Percentiles rank a stretch among this genome's conserved stretches.
Evolutionary conservation across 1,140 invertebrate genomes (phyloP).

Genomic region (Stegodyphus mimosarum): DNA sequence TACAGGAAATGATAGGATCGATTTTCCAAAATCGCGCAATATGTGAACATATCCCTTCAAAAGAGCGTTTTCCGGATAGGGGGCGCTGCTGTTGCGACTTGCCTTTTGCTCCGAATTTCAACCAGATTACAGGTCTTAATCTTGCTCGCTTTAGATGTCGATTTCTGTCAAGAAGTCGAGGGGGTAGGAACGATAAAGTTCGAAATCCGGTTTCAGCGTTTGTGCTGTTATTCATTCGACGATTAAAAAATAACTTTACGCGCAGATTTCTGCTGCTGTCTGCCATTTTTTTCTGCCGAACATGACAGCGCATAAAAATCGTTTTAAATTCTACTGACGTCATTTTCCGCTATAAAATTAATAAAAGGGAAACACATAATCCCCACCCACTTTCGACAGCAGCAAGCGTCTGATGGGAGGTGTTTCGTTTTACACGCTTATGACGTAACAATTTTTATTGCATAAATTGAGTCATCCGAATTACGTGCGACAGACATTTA

Average conservation of each 20-base stretch:
- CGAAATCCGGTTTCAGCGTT: not conserved
- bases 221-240: not conserved
- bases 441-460: too few relatives aligned
- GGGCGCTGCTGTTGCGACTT: constrained; percentile 28
- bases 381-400: too few relatives aligned
- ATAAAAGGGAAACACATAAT: too few relatives aligned
- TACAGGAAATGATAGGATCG: not conserved
- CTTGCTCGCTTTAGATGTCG: constrained; percentile 18
- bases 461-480: too few relatives aligned
- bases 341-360: not conserved
- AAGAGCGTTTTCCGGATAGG: constrained; percentile 21
- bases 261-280: not conserved
- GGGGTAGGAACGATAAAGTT: not conserved
- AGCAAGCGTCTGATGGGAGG: too few relatives aligned
- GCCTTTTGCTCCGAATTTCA: not conserved
- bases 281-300: not conserved
- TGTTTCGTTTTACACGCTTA: too few relatives aligned
- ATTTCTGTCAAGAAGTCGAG: not conserved
- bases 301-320: not conserved
- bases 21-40: not conserved
- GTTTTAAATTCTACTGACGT: not conserved
- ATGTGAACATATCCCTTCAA: constrained; percentile 8
- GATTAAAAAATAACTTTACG: not conserved
- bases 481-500: too few relatives aligned
- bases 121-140: constrained; percentile 37